Base-by-base conservation (phyloP, 2,113 vertebrate species). In the Anoura caudifer region DNA sequence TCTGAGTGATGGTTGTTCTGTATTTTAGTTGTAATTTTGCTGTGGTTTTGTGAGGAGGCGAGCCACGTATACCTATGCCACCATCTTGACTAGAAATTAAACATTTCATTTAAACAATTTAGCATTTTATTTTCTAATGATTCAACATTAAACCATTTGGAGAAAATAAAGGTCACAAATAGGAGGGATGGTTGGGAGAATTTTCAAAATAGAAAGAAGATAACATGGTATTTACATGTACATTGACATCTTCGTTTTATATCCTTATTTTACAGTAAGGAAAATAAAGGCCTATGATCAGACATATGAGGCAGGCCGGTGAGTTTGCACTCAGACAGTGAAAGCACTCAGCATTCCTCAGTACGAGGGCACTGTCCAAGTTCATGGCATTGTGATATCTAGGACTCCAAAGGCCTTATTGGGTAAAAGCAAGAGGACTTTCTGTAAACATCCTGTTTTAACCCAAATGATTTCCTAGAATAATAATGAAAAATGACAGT, bases 391-490 rank as follows among this genome's bases (percentile, higher is more conserved):
- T 86, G 77, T 54, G 86, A 33, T 36, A 28, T 70, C 31, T 43
- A 54, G 69, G 20, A 95, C 45, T 90, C 84, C 43, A 67, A 94
- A 87, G 79, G 56, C 84, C 75, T 91, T 95, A 65, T 94, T 95
- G 61, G 69, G 59, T 80, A 92, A 96, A 95, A 92, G 83, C 59
- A 83, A 95, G 76, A 52, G 20, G 16, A 92, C 61, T 95, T 97
- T 97, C 56, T 87, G 59, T 91, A 97, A 95, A 91, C 77, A 89
- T 54, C 36, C 38, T 79, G 1, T 52, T 96, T 91, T 69, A 67
- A 73, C 47, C 59, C 72, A 91, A 56, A 91, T 65, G 28, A 65
- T 91, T 97, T 95, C 83, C 69, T 95, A 91, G 83, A 95, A 95
- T 86, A 93, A 94, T 82, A 85, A 65, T 95, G 56, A 95, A 96